A percentile compares a stretch with the other conserved stretches of the same genome.
Evolutionary conservation across 2,797 vertebrate genomes (phyloP).

Genomic region (Loris lydekkerianus): DNA sequence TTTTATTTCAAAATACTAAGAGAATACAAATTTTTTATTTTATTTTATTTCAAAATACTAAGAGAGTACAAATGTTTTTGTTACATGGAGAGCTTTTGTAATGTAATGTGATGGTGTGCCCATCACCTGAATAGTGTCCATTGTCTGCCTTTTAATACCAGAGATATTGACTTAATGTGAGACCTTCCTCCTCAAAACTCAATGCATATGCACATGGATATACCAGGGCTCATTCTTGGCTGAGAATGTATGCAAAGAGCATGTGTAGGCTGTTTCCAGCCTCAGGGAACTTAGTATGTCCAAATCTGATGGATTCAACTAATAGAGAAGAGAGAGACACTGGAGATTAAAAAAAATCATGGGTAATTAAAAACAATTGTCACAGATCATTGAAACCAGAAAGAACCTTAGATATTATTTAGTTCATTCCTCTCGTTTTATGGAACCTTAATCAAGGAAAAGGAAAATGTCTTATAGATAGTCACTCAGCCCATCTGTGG

Average conservation of each 20-base stretch:
- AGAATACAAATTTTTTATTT: not conserved
- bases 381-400: conserved; percentile 18
- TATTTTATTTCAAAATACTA: not conserved
- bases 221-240: not conserved
- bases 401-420: not conserved
- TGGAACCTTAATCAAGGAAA: not conserved
- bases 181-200: conserved; percentile 15
- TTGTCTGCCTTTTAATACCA: not conserved
- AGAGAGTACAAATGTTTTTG: not conserved
- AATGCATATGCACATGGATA: not conserved
- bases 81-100: not conserved
- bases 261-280: not conserved
- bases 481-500: not conserved
- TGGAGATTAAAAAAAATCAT: conserved; percentile 3
- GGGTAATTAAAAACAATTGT: not conserved
- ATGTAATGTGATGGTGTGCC: not conserved
- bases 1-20: not conserved
- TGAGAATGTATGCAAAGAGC: not conserved
- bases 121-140: not conserved
- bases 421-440: conserved; percentile 10
- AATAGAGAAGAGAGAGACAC: not conserved
- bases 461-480: not conserved
- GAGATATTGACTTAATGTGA: not conserved
- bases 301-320: not conserved
- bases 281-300: not conserved